Evolutionary conservation across 2,888 invertebrate genomes (phyloP).

Genomic region (Stegophylla sp.): DNA sequence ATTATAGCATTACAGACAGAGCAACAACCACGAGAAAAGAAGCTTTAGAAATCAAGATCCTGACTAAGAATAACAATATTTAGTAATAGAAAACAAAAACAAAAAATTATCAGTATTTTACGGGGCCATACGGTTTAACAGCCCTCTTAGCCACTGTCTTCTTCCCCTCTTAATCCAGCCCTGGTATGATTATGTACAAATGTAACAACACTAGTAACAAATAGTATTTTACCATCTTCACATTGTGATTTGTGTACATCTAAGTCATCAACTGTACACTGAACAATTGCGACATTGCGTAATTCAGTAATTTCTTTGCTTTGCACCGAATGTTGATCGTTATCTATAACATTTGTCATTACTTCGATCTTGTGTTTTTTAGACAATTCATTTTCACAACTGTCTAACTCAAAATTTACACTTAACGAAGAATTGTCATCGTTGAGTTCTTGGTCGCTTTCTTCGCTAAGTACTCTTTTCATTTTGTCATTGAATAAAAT

Average conservation of each 20-base stretch:
- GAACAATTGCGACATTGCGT: not conserved
- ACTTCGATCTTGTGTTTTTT: not conserved
- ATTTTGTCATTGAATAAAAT: slow-evolving; percentile 2
- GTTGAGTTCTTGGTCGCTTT: not conserved
- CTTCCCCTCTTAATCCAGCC: too few relatives aligned
- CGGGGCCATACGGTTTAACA: too few relatives aligned
- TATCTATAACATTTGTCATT: not conserved
- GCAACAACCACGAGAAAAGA: too few relatives aligned
- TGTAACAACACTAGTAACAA: not conserved
- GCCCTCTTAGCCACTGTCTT: too few relatives aligned
- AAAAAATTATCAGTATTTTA: too few relatives aligned
- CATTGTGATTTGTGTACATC: not conserved
- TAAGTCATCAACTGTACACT: not conserved
- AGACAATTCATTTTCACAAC: slow-evolving; percentile 19
- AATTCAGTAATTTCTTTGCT: not conserved
- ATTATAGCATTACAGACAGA: not conserved
- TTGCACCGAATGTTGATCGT: not conserved
- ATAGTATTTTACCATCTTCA: slow-evolving; percentile 14
- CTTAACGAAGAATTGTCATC: not conserved
- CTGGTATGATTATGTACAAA: not conserved
- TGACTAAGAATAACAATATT: too few relatives aligned
- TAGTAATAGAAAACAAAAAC: too few relatives aligned
- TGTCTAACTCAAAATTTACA: not conserved
- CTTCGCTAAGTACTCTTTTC: slow-evolving; percentile 10
- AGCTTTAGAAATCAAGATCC: too few relatives aligned